Evolutionary conservation across 2,797 vertebrate genomes (phyloP).

Genomic region (Acipenser oxyrinchus): DNA sequence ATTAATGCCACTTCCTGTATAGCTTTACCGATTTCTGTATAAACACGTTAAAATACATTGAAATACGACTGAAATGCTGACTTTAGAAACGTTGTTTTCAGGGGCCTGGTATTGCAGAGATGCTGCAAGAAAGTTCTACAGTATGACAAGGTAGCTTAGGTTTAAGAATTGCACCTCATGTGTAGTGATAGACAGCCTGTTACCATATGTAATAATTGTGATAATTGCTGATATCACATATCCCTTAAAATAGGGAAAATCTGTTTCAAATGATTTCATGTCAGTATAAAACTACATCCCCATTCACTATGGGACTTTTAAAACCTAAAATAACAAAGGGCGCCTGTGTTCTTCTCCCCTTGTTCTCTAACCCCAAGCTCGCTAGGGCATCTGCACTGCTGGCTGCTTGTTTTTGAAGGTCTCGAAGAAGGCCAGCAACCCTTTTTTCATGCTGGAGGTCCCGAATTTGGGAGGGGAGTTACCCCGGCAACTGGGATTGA

Average conservation of each 20-base stretch:
- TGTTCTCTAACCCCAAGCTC: conserved; percentile 7
- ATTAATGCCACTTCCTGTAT: no score
- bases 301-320: neutral
- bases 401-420: conserved; percentile 76
- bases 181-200: neutral
- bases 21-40: no score
- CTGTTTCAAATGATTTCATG: neutral
- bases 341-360: conserved; percentile 11
- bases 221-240: neutral
- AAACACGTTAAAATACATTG: no score
- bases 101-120: no score
- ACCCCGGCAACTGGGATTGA: conserved; percentile 42
- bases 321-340: no score
- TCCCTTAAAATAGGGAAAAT: neutral
- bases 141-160: no score
- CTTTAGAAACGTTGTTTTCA: no score
- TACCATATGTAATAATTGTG: neutral
- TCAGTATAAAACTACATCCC: neutral
- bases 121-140: no score
- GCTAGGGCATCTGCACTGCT: conserved; percentile 60
- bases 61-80: no score
- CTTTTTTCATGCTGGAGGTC: conserved; percentile 58
- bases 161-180: neutral
- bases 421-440: conserved; percentile 82
- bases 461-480: conserved; percentile 43